Evolutionary conservation across 2,113 vertebrate species (phyloP).

Genomic region (Cephalopholis sonnerati): DNA sequence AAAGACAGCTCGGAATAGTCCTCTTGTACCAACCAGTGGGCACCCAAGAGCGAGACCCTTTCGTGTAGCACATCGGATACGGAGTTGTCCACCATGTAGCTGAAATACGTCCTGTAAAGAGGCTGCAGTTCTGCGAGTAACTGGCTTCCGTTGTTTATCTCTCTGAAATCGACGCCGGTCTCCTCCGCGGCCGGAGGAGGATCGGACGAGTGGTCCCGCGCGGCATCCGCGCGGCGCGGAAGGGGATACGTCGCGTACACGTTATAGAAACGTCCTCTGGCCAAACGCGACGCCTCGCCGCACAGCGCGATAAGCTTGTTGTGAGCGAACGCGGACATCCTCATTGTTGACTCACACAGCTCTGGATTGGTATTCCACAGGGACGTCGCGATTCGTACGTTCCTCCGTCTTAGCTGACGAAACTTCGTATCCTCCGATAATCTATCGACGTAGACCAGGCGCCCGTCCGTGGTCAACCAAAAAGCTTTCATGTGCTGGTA

Average conservation of each 20-base stretch:
- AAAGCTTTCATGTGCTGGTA: neutral
- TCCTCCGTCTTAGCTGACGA: neutral
- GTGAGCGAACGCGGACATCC: neutral
- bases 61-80: too few species aligned
- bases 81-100: neutral
- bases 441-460: neutral
- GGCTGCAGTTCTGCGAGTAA: neutral
- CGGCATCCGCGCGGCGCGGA: neutral
- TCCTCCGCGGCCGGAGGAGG: neutral
- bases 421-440: neutral
- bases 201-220: neutral
- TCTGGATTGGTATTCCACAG: neutral
- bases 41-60: neutral
- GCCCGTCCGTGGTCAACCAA: slow-evolving; percentile 6
- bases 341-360: neutral
- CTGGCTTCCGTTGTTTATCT: neutral
- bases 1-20: neutral
- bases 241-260: slow-evolving; percentile 11
- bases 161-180: neutral
- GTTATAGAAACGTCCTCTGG: neutral
- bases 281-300: neutral
- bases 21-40: slow-evolving; percentile 8
- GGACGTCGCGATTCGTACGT: neutral
- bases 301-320: neutral
- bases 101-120: neutral